These are phyloP conservation scores for Salminus brasiliensis DNA, from an alignment of 2,113 vertebrate genomes.

Conservation along the genomic window DNA sequence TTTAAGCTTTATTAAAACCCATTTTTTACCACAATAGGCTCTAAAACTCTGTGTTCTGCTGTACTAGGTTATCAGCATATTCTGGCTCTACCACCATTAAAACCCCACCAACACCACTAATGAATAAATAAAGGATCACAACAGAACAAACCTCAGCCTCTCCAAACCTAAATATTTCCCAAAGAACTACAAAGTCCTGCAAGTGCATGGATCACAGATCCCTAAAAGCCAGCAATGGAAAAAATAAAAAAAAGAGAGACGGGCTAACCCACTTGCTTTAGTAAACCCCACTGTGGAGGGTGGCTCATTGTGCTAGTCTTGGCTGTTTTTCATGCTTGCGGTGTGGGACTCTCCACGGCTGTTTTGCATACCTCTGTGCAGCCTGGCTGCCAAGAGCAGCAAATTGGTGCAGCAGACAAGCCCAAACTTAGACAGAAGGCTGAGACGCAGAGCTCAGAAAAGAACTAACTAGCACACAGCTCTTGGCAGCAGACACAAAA, in stretches of 20 bases:
- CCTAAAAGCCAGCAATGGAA: neutral
- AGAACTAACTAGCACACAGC: slow-evolving; percentile 16
- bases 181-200: neutral
- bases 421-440: slow-evolving; percentile 52
- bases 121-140: slow-evolving; percentile 3
- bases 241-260: neutral
- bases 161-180: neutral
- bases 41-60: neutral
- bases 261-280: slow-evolving; percentile 28
- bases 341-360: slow-evolving; percentile 48
- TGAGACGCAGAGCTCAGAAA: slow-evolving; percentile 19
- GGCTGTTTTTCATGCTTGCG: slow-evolving; percentile 50
- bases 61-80: neutral
- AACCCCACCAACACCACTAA: neutral
- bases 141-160: neutral
- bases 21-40: too few species aligned
- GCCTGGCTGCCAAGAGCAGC: slow-evolving; percentile 53
- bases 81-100: neutral
- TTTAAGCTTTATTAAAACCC: too few species aligned
- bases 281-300: slow-evolving; percentile 41
- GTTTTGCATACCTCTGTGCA: slow-evolving; percentile 54
- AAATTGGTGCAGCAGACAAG: slow-evolving; percentile 54
- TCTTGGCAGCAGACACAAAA: slow-evolving; percentile 27
- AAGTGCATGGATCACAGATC: slow-evolving; percentile 4
- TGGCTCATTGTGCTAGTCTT: slow-evolving; percentile 44